A percentile compares a stretch with the other conserved stretches of the same genome.
Conservation (phyloP, 2,797 vertebrate genomes). For the Syndactyla subalaris region DNA sequence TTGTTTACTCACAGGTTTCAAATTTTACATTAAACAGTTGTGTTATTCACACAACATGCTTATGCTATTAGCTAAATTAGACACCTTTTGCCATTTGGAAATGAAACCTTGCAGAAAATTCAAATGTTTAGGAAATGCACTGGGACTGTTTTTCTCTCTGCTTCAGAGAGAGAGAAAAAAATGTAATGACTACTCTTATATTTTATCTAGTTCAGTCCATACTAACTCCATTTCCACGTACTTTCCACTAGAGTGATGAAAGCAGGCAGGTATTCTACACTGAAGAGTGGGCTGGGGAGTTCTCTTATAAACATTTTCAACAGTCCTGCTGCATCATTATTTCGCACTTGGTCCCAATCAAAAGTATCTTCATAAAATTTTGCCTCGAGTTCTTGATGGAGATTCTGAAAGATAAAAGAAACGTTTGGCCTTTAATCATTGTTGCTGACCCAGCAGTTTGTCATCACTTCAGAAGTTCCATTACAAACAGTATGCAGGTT, state of each 20-base stretch:
- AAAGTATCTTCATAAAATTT: constrained; percentile 85
- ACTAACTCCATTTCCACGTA: constrained; percentile 68
- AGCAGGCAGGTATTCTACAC: constrained; percentile 88
- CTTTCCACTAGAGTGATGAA: constrained; percentile 88
- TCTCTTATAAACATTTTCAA: constrained; percentile 96
- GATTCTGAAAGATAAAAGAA: constrained; percentile 78
- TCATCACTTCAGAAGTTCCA: background rate
- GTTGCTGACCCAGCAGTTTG: background rate
- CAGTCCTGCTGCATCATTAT: constrained; percentile 90
- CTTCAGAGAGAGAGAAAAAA: background rate
- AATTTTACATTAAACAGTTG: background rate
- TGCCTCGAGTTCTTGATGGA: constrained; percentile 89
- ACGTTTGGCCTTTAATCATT: background rate
- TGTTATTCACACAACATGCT: background rate
- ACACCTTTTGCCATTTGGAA: background rate
- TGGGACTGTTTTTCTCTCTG: background rate
- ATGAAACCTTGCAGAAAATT: background rate
- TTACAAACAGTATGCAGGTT: background rate
- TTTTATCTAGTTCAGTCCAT: background rate
- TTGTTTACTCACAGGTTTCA: background rate
- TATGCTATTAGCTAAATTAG: background rate
- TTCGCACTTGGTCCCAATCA: constrained; percentile 92
- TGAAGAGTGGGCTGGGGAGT: constrained; percentile 90
- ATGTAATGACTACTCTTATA: background rate
- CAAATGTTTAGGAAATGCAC: background rate